These are phyloP conservation scores for Acromyrmex heyeri DNA, from an alignment of 1,140 invertebrate species.

Conservation along the genomic window DNA sequence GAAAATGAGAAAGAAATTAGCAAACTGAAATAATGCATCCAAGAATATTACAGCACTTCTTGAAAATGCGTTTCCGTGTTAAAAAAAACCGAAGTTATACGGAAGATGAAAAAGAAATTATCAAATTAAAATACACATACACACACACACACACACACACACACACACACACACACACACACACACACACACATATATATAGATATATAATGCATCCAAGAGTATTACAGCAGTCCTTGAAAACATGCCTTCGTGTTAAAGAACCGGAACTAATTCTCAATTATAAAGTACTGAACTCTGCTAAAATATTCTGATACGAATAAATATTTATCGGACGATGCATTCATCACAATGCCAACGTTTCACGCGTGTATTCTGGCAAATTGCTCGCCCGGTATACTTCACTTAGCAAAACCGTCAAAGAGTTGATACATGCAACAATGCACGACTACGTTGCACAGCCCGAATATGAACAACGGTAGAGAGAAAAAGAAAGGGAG, in stretches of 20 bases:
- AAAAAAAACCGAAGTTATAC: neutral
- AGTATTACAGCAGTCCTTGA: neutral
- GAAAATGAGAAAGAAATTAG: neutral
- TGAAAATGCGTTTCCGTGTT: neutral
- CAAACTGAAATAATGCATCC: neutral
- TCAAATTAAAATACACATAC: neutral
- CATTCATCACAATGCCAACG: slow-evolving; percentile 12
- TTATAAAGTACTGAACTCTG: neutral
- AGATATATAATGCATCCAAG: neutral
- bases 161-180: too few species aligned
- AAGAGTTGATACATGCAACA: slow-evolving; percentile 64
- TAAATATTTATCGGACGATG: slow-evolving; percentile 53
- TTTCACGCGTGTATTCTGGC: slow-evolving; percentile 49
- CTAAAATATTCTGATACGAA: slow-evolving; percentile 6
- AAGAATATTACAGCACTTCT: neutral
- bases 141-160: too few species aligned
- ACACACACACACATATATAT: too few species aligned
- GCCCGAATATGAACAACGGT: slow-evolving; percentile 40
- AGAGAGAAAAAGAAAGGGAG: too few species aligned
- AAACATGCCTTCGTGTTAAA: neutral
- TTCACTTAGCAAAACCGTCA: slow-evolving; percentile 68
- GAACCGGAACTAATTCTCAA: neutral
- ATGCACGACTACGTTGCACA: slow-evolving; percentile 47
- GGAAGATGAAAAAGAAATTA: neutral
- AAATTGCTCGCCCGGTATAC: slow-evolving; percentile 69